These are phyloP conservation scores for Amphimallon solstitiale DNA, from an alignment of 2,888 invertebrate species.

Conservation along the genomic window DNA sequence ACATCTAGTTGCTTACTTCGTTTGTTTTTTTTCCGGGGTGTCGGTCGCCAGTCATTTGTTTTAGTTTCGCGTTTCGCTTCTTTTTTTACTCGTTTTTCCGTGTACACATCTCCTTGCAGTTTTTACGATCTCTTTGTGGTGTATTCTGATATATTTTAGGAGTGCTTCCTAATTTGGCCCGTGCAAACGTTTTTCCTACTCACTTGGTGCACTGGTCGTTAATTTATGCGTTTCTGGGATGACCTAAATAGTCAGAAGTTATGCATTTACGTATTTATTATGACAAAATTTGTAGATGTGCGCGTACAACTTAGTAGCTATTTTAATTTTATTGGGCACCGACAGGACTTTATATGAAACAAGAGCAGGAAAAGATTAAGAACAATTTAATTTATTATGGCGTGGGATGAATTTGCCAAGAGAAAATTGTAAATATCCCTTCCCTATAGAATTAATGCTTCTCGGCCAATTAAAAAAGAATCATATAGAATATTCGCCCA, in stretches of 20 bases:
- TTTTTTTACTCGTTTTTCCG: background rate
- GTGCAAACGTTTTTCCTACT: constrained; percentile 8
- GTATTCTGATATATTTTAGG: constrained; percentile 19
- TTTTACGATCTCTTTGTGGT: constrained; percentile 29
- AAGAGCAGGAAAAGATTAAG: no score
- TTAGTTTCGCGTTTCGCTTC: background rate
- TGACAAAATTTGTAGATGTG: background rate
- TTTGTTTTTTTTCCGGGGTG: background rate
- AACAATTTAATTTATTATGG: no score
- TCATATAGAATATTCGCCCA: no score
- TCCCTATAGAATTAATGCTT: no score
- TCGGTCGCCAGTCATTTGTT: no score
- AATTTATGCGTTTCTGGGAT: constrained; percentile 8
- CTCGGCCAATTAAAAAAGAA: no score
- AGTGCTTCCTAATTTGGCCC: constrained; percentile 33
- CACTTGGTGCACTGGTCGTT: background rate
- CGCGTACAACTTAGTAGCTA: background rate
- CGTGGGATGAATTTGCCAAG: no score
- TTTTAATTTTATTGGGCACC: background rate
- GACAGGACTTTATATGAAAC: no score
- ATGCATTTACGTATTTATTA: constrained; percentile 4
- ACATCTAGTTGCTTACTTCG: background rate
- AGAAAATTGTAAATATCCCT: no score
- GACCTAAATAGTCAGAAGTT: constrained; percentile 27
- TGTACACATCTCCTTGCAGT: constrained; percentile 11